phyloP scores from a whole-genome alignment of 64 coral and sea anemone species.

The Montipora sp. region DNA sequence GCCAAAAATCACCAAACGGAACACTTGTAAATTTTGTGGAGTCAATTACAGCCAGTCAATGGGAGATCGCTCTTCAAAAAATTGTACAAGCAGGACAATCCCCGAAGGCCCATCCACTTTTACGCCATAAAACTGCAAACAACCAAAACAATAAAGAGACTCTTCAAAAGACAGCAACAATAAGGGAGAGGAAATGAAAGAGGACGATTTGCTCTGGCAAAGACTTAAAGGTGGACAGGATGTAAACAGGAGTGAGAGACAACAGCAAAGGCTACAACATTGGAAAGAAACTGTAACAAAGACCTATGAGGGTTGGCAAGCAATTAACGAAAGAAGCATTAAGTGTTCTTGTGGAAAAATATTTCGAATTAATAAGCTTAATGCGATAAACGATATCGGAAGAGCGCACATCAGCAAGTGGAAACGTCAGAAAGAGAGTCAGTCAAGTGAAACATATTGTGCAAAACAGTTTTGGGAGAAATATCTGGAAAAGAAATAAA shows the following conservation, averaged over 20 bases:
- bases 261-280: slow-evolving; percentile 9
- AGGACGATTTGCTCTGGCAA: slow-evolving; percentile 11
- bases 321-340: slow-evolving; percentile 7
- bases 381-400: slow-evolving; percentile 9
- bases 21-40: background rate
- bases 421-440: background rate
- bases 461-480: slow-evolving; percentile 6
- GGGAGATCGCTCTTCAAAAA: slow-evolving; percentile 21
- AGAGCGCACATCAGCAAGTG: slow-evolving; percentile 9
- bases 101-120: background rate
- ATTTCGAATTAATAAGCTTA: background rate
- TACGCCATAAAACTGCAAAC: background rate
- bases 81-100: background rate
- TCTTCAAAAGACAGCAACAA: slow-evolving; percentile 6
- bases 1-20: background rate
- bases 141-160: background rate
- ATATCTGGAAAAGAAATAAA: slow-evolving; percentile 16
- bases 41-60: background rate
- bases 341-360: slow-evolving; percentile 9
- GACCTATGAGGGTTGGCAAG: background rate
- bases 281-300: slow-evolving; percentile 10
- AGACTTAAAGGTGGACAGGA: background rate
- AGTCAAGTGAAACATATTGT: background rate
- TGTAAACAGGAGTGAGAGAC: slow-evolving; percentile 17
- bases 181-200: slow-evolving; percentile 11